Percentiles rank a stretch among this genome's conserved stretches.
phyloP scores from a whole-genome alignment of 2,888 invertebrate species.

The Gasteruption jaculator region DNA sequence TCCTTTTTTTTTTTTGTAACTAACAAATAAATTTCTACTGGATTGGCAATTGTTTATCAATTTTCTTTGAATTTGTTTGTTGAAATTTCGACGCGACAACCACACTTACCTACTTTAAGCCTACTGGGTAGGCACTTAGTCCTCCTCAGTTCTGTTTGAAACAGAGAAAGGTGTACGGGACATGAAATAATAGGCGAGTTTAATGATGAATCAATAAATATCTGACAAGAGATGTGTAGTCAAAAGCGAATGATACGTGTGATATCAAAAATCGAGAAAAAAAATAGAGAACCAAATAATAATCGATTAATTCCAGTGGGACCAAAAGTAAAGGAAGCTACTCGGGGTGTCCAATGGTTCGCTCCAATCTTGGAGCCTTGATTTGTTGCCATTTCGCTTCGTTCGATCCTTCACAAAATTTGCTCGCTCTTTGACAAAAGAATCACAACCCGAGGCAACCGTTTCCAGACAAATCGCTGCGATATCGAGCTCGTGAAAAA shows the following conservation, averaged over 20 bases:
- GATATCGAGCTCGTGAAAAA: too few relatives aligned
- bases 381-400: constrained; percentile 23
- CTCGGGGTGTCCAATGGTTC: constrained; percentile 24
- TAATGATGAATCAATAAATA: constrained; percentile 40
- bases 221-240: constrained; percentile 36
- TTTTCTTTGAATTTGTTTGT: constrained; percentile 16
- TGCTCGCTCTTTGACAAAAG: too few relatives aligned
- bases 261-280: not conserved
- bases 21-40: too few relatives aligned
- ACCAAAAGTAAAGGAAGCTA: constrained; percentile 29
- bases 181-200: constrained; percentile 45
- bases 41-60: too few relatives aligned
- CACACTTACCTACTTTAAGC: constrained; percentile 49
- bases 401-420: too few relatives aligned
- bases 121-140: constrained; percentile 48
- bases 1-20: constrained; percentile 14
- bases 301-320: too few relatives aligned
- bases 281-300: not conserved
- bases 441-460: too few relatives aligned
- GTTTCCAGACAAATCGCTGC: too few relatives aligned
- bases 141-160: constrained; percentile 52
- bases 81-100: constrained; percentile 43
- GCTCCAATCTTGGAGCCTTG: constrained; percentile 40
- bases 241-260: constrained; percentile 19
- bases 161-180: constrained; percentile 51